Evolutionary conservation across 2,113 vertebrate species (phyloP).

Genomic region (Chauna torquata): DNA sequence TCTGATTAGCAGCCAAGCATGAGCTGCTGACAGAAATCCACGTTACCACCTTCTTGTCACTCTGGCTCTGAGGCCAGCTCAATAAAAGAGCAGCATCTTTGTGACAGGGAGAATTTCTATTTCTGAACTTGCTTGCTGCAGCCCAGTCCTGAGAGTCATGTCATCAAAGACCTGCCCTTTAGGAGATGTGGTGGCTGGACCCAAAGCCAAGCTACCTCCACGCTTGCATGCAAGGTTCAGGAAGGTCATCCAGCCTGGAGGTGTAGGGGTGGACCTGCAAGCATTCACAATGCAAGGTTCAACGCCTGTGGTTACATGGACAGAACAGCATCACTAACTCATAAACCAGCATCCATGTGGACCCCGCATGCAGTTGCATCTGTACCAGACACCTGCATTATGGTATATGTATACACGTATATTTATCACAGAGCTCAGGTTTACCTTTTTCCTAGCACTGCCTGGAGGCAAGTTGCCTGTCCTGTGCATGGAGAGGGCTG

Average conservation of each 20-base stretch:
- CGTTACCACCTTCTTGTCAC: not conserved
- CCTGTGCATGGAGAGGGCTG: not conserved
- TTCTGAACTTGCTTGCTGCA: not conserved
- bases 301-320: not conserved
- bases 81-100: slow-evolving; percentile 53
- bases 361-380: not conserved
- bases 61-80: not conserved
- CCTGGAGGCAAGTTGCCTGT: not conserved
- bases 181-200: not conserved
- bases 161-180: not conserved
- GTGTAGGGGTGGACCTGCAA: not conserved
- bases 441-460: not conserved
- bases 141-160: not conserved
- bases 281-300: not conserved
- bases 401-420: accelerated
- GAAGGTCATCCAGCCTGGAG: not conserved
- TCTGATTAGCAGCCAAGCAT: slow-evolving; percentile 17
- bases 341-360: not conserved
- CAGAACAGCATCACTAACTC: not conserved
- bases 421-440: not conserved
- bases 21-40: slow-evolving; percentile 27
- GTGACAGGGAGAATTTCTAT: not conserved
- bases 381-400: not conserved
- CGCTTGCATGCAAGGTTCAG: accelerated
- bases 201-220: not conserved